Percentiles rank a stretch among this genome's conserved stretches.
Evolutionary conservation across 2,888 invertebrate genomes (phyloP).

Genomic region (Scaptomyza flava): DNA sequence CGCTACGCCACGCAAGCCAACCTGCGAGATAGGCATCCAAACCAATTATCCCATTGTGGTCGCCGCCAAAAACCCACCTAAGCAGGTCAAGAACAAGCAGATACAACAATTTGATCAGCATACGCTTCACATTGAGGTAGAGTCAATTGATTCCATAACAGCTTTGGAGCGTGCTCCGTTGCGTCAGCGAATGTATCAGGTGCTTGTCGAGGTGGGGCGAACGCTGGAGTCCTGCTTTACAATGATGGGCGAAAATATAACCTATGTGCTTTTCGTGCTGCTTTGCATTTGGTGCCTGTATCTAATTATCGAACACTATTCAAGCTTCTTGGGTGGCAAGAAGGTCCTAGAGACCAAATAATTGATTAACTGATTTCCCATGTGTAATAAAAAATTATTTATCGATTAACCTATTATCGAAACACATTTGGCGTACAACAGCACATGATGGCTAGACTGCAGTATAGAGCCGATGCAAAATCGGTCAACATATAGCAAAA

Average conservation of each 20-base stretch:
- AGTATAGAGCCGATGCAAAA: constrained; percentile 68
- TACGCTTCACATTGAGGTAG: constrained; percentile 73
- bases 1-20: constrained; percentile 13
- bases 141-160: constrained; percentile 58
- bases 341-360: not conserved
- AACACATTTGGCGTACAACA: constrained; percentile 71
- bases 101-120: constrained; percentile 37
- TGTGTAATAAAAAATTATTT: constrained; percentile 8
- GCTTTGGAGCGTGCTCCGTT: constrained; percentile 60
- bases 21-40: constrained; percentile 50
- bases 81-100: not conserved
- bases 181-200: constrained; percentile 59
- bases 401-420: constrained; percentile 44
- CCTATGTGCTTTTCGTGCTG: constrained; percentile 57
- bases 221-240: constrained; percentile 50
- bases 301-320: constrained; percentile 53
- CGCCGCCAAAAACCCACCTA: not conserved
- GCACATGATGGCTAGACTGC: constrained; percentile 72
- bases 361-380: not conserved
- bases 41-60: constrained; percentile 27
- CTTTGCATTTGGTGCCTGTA: constrained; percentile 68
- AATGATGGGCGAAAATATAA: constrained; percentile 70
- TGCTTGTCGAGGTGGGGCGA: constrained; percentile 52
- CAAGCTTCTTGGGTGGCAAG: constrained; percentile 42
- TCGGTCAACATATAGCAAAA: constrained; percentile 73